A percentile compares a stretch with the other conserved stretches of the same genome.
phyloP scores from a whole-genome alignment of 2,888 invertebrate species.

The Dioctria rufipes region DNA sequence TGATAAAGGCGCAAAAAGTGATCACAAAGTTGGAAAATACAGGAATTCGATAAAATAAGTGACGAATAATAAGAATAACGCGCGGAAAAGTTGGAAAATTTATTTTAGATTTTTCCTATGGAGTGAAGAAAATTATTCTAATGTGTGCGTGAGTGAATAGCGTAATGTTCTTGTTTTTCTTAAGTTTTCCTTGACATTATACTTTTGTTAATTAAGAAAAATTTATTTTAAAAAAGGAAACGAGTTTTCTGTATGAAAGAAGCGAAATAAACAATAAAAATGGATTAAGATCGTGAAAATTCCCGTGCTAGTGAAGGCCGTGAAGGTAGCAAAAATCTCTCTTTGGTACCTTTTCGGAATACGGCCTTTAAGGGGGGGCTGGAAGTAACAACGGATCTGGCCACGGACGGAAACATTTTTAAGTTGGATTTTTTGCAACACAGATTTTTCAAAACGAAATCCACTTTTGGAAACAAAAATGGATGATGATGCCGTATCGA shows the following conservation, averaged over 20 bases:
- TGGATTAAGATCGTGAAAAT: slow-evolving; percentile 54
- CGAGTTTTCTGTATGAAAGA: background rate
- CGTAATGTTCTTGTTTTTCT: slow-evolving; percentile 58
- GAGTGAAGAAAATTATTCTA: slow-evolving; percentile 48
- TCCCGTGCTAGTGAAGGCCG: slow-evolving; percentile 47
- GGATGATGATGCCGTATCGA: slow-evolving; percentile 63
- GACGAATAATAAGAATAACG: slow-evolving; percentile 17
- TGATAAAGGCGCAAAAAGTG: slow-evolving; percentile 54
- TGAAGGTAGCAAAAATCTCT: slow-evolving; percentile 57
- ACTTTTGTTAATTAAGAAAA: slow-evolving; percentile 32
- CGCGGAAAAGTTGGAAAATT: slow-evolving; percentile 39
- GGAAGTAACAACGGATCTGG: slow-evolving; percentile 45
- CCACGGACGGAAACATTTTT: slow-evolving; percentile 23
- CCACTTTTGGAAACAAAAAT: slow-evolving; percentile 60
- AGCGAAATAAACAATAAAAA: slow-evolving; percentile 39
- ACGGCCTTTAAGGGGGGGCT: slow-evolving; percentile 54
- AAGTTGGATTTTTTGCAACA: slow-evolving; percentile 41
- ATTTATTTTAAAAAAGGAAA: background rate
- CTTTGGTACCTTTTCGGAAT: slow-evolving; percentile 56
- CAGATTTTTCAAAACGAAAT: slow-evolving; percentile 36
- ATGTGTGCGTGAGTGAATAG: slow-evolving; percentile 48
- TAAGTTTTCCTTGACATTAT: slow-evolving; percentile 53
- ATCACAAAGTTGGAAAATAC: slow-evolving; percentile 32
- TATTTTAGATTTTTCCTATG: slow-evolving; percentile 36
- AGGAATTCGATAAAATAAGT: slow-evolving; percentile 35